Conservation (phyloP, 2,797 vertebrate species). For the Rhinichthys osculus region DNA sequence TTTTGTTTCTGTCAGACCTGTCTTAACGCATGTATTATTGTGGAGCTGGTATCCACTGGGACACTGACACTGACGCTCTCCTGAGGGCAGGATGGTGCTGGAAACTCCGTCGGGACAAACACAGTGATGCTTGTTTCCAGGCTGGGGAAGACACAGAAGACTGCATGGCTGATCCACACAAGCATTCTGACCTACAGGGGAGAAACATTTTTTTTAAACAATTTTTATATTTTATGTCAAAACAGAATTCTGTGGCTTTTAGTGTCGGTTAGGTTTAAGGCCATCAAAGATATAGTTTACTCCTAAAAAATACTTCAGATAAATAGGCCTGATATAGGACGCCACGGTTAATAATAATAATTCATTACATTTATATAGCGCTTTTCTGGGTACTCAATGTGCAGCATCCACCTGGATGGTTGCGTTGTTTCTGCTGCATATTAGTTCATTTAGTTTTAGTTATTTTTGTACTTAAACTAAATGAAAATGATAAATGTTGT, state of each 20-base stretch:
- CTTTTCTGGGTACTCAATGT: too few relatives aligned
- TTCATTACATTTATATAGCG: too few relatives aligned
- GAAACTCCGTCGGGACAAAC: constrained; percentile 88
- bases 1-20: constrained; percentile 76
- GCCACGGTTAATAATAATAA: too few relatives aligned
- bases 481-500: not conserved
- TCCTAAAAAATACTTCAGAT: not conserved
- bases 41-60: constrained; percentile 83
- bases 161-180: constrained; percentile 88
- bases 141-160: constrained; percentile 91
- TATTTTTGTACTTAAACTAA: not conserved
- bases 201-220: not conserved
- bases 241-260: not conserved
- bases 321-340: not conserved
- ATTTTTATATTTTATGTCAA: not conserved
- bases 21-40: constrained; percentile 87
- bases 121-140: constrained; percentile 84
- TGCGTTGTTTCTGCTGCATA: too few relatives aligned
- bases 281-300: not conserved
- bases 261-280: not conserved
- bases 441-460: not conserved
- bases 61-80: constrained; percentile 89
- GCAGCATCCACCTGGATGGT: too few relatives aligned
- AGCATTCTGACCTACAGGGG: constrained; percentile 85
- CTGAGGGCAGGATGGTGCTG: constrained; percentile 76